Base-by-base conservation (phyloP, 2,888 invertebrate genomes). In the Invenusta paracnida region DNA sequence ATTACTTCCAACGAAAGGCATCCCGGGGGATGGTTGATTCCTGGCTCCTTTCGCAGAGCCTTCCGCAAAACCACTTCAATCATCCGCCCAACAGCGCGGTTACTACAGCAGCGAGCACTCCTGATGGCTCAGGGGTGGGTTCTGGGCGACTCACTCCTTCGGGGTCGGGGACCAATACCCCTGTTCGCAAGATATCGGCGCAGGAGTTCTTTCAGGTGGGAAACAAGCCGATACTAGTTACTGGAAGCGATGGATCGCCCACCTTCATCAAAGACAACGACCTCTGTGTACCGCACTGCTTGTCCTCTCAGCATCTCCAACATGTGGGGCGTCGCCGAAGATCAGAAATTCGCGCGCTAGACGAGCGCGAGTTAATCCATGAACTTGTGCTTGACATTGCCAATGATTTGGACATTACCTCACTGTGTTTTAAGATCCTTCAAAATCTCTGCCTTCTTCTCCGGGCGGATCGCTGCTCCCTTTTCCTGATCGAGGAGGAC, bases 1-100 rank as follows among this genome's bases (percentile, higher is more conserved):
- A 97, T 92, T 97, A 97, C 92, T 96, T 97, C 90, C 92, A 88
- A 92, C 95, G 96, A 92, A 96, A 97, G 93, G 96, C 96, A 88
- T 95, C 96, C 88, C 94, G 96, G 88, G 95, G 96, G 91, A 95
- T 96, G 90, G 96, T 97, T 89, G 96, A 97, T 92, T 94, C 95
- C 88, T 97, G 97, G 97, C 93, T 97, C 89, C 94, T 96, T 1
- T 83, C 79, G 11, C 73, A 79, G 17, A 67, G 28, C 23, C 27
- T 83, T 1, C 82, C 85, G 29, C 23, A 28, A 1, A 27, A 30
- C 31, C 82, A 30, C 30, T 23, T 5, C 1, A 11, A 2, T 2
- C 5, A 2, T n/a, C 82, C 31, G n/a, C 29, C 82, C 27, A 79
- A 27, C 23, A 79, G 79, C 28, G 79, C 5, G 23, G 79, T 23